Conservation (phyloP, 2,797 vertebrate genomes). For the Poeciliopsis presidionis region DNA sequence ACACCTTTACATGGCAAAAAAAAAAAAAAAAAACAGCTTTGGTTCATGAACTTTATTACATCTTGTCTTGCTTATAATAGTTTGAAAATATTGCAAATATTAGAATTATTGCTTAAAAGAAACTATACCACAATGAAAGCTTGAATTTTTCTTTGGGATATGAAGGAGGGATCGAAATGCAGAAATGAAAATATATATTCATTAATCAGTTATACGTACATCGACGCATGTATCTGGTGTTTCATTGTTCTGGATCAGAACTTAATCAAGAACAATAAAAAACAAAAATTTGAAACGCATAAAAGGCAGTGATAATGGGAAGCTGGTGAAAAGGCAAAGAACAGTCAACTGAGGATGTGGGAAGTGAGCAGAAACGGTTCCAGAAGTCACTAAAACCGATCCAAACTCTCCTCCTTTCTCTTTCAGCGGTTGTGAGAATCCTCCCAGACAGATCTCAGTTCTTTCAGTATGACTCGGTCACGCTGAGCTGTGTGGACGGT, state of each 20-base stretch:
- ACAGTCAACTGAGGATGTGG: no score
- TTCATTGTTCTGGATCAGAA: not conserved
- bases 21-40: not conserved
- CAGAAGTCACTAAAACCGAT: not conserved
- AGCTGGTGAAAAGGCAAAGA: not conserved
- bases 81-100: not conserved
- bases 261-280: not conserved
- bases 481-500: constrained; percentile 24
- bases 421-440: constrained; percentile 36
- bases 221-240: not conserved
- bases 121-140: not conserved
- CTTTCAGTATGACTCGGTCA: not conserved
- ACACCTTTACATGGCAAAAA: not conserved
- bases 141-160: not conserved
- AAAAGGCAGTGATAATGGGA: not conserved
- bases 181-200: not conserved
- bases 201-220: not conserved
- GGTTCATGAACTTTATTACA: not conserved
- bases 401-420: not conserved
- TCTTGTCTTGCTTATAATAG: not conserved
- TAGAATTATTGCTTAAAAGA: not conserved
- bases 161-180: not conserved
- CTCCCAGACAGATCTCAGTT: constrained; percentile 43
- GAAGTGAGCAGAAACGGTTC: no score
- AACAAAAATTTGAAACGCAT: not conserved